phyloP scores from a whole-genome alignment of 2,797 vertebrate genomes.

The Pangasius larnaudii region DNA sequence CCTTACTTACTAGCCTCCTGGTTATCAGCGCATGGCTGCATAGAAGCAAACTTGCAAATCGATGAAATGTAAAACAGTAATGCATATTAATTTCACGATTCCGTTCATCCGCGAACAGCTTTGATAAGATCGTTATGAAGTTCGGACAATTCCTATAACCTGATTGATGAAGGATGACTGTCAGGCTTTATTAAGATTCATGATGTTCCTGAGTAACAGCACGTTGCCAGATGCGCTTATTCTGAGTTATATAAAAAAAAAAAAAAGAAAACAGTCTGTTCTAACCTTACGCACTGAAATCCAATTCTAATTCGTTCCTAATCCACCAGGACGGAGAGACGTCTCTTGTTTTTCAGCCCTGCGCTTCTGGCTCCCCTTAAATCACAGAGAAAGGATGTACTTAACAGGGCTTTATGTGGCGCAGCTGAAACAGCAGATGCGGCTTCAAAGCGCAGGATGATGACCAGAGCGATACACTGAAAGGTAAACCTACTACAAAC shows the following conservation, averaged over 20 bases:
- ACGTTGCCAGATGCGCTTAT: background rate
- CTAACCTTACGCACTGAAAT: constrained; percentile 6
- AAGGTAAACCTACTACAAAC: constrained; percentile 53
- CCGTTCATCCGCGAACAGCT: background rate
- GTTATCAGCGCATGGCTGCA: background rate
- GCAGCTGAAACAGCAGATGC: constrained; percentile 55
- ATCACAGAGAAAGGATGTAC: constrained; percentile 40
- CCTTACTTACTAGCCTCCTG: background rate
- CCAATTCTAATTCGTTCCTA: constrained; percentile 13
- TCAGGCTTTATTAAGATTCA: constrained; percentile 1
- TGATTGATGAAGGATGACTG: background rate
- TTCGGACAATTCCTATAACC: background rate
- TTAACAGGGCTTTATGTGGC: constrained; percentile 50
- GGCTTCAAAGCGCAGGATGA: constrained; percentile 49
- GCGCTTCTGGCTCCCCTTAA: constrained; percentile 43
- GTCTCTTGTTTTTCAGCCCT: constrained; percentile 30
- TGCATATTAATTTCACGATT: background rate
- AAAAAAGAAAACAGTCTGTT: background rate
- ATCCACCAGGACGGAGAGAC: constrained; percentile 36
- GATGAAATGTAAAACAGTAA: constrained; percentile 8
- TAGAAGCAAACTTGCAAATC: background rate
- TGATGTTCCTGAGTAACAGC: constrained; percentile 4
- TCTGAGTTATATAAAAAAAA: background rate
- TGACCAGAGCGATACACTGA: constrained; percentile 50
- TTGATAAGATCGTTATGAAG: background rate